These are phyloP conservation scores for Pammene aurita DNA, from an alignment of 2,888 invertebrate species.

Conservation along the genomic window DNA sequence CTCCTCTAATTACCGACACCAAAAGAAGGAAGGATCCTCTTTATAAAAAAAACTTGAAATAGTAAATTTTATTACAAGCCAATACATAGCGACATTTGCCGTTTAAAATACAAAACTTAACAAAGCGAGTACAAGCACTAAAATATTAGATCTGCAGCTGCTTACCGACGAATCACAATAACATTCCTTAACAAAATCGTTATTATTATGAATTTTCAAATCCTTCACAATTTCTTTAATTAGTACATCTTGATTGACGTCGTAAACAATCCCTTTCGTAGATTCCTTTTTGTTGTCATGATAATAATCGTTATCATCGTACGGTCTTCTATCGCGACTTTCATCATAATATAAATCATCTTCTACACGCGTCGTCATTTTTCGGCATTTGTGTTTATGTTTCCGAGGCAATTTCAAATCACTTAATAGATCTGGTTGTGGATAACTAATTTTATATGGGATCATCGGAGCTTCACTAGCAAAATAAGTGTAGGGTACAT, in stretches of 20 bases:
- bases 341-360: slow-evolving; percentile 37
- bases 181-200: slow-evolving; percentile 22
- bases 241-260: slow-evolving; percentile 29
- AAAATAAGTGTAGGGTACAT: slow-evolving; percentile 55
- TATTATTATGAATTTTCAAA: slow-evolving; percentile 25
- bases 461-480: slow-evolving; percentile 47
- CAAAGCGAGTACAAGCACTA: slow-evolving; percentile 11
- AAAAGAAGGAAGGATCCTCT: too few relatives aligned
- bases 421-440: slow-evolving; percentile 47
- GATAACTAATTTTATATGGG: slow-evolving; percentile 47
- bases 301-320: slow-evolving; percentile 15
- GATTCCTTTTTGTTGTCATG: slow-evolving; percentile 13
- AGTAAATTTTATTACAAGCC: not conserved
- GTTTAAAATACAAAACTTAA: slow-evolving; percentile 4
- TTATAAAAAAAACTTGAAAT: not conserved
- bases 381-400: slow-evolving; percentile 27
- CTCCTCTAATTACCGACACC: too few relatives aligned
- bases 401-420: slow-evolving; percentile 25
- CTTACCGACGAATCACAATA: slow-evolving; percentile 30
- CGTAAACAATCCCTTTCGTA: slow-evolving; percentile 12
- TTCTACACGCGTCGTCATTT: slow-evolving; percentile 11
- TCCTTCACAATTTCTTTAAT: slow-evolving; percentile 36
- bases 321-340: slow-evolving; percentile 8
- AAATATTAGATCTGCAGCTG: slow-evolving; percentile 13
- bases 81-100: not conserved